Evolutionary conservation across 2,113 vertebrate species (phyloP).

Genomic region (Anolis sagrei): DNA sequence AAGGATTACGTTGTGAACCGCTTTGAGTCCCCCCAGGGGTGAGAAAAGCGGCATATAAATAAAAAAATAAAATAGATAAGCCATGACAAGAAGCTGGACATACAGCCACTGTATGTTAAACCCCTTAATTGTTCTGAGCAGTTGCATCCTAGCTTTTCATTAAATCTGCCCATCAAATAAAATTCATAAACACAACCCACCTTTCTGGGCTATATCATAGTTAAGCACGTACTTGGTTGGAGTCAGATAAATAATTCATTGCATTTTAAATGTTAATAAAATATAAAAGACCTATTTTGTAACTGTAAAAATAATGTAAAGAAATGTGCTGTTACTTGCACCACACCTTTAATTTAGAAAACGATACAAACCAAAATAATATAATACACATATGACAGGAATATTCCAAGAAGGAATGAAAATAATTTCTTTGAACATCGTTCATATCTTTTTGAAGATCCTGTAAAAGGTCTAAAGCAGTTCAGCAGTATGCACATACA

Average conservation of each 20-base stretch:
- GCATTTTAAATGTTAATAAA: background rate
- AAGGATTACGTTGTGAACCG: too few species aligned
- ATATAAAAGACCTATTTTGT: background rate
- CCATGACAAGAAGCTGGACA: background rate
- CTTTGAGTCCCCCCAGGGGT: too few species aligned
- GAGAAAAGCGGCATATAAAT: too few species aligned
- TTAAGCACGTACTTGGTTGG: background rate
- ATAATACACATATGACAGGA: background rate
- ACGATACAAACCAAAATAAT: background rate
- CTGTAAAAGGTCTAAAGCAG: too few species aligned
- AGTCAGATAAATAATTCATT: background rate
- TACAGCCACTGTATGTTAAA: background rate
- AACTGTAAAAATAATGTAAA: too few species aligned
- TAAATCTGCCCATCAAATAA: background rate
- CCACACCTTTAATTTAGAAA: background rate
- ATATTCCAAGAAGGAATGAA: background rate
- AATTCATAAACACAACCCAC: background rate
- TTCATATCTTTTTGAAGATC: background rate
- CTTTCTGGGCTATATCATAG: background rate
- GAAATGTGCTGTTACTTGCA: background rate
- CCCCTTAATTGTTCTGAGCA: background rate
- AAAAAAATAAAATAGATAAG: too few species aligned
- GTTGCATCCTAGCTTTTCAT: background rate
- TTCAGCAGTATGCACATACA: too few species aligned
- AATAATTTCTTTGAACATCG: background rate